Base-by-base conservation (phyloP, 1,140 invertebrate genomes). In the Drosophila grimshawi region DNA sequence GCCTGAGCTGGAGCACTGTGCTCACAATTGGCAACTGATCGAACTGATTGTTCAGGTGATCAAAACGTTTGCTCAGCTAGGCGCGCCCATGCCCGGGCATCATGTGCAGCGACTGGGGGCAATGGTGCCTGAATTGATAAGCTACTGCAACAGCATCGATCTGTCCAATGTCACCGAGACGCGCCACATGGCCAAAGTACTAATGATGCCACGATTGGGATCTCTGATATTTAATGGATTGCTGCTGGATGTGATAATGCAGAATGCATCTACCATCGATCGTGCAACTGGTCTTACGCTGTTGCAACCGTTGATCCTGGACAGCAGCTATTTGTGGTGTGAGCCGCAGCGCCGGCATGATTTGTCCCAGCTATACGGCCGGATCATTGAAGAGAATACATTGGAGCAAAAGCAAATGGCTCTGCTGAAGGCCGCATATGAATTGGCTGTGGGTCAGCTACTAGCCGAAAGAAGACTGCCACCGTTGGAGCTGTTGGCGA, bases 161-260 rank as follows among this genome's bases (percentile, higher is more conserved):
- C 19, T 46, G 3, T 6, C 3, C 3, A 45, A 6, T 0, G n/a
- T 39, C 10, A 39, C 3, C 3, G 56, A 68, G 3, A 11, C 70
- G 5, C 0, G n/a, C 0, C 29, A 41, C 4, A 5, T 81, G 5
- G 57, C 49, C 19, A 60, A 55, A 0, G 7, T 41, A 0, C 48
- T 88, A 4, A 41, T 51, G 46, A 55, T 81, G 5, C 80, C 85
- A 1, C 74, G 85, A 6, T 11, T 88, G 0, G 62, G 80, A 7
- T 78, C 86, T 1, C 11, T 89, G 0, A 55, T 88, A 4, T 61
- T 73, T 0, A 81, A 72, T 27, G 78, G 46, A 0, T 37, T 85
- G 19, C 49, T 89, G n/a, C 29, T 72, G 27, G 67, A 89, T 46
- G 46, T 49, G 0, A 19, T 68, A 0, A 10, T 19, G 3, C 29